Evolutionary conservation across 2,113 vertebrate species (phyloP), one percentile per base, ranked within the genome.

Genomic region (Macaca fascicularis): DNA sequence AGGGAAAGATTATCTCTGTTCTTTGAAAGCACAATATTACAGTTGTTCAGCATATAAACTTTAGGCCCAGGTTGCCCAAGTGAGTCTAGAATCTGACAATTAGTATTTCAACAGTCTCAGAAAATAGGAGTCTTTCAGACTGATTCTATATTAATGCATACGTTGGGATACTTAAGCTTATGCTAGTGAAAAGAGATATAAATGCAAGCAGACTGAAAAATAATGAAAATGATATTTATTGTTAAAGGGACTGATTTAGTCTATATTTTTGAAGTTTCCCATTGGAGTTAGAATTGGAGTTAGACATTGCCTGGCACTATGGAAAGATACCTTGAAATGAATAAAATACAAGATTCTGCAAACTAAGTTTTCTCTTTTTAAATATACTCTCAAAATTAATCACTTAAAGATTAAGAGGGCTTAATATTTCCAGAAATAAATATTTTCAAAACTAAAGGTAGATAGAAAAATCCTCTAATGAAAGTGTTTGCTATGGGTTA

Each of bases 381-480:
- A 78, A 14, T 61, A 45, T 72, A 85, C 30, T 70, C 55, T 79
- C 4, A 35, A 6, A 9, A 95, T 83, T 50, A 87, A 93, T 50
- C 16, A 93, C 48, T 6, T 86, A 13, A 5, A 86, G 40, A 84
- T 92, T 78, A 97, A 90, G 48, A 93, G 45, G 52, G 40, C 72
- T 81, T 93, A 57, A 78, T 81, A 90, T 55, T 90, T 45, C 48
- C 78, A 96, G 55, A 76, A 69, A 69, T 69, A 69, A 64, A 17
- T 69, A 90, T 55, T 92, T 40, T 38, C 52, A 96, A 48, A 76
- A 84, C 57, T 94, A 86, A 61, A 74, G 27, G 48, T 84, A 43
- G 30, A 23, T 22, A 86, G 48, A 30, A 96, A 93, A 94, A 81
- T 40, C n/a, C 83, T 93, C 55, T n/a, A 43, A 93, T 80, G 38